A percentile compares a stretch with the other conserved stretches of the same genome.
These are phyloP conservation scores for Synaphobranchus kaupii DNA, from an alignment of 2,797 vertebrate genomes.

Conservation along the genomic window DNA sequence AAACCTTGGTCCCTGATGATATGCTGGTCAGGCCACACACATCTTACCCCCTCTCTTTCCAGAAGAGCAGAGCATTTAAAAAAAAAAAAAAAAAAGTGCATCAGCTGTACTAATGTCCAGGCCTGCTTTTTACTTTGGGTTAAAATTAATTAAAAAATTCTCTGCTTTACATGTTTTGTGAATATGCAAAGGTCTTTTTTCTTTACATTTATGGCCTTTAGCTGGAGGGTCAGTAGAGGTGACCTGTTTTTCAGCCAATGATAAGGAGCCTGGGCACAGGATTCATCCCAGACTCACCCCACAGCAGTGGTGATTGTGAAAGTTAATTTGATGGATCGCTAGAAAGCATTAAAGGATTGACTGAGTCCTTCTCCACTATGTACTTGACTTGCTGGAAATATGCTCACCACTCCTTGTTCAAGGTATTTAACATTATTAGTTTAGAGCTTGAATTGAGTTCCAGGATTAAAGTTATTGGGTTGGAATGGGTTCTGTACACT, in stretches of 20 bases:
- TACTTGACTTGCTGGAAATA: too few relatives aligned
- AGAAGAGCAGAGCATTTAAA: too few relatives aligned
- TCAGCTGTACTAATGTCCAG: slow-evolving; percentile 66
- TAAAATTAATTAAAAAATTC: slow-evolving; percentile 63
- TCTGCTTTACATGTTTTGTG: slow-evolving; percentile 32
- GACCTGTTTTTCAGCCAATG: background rate
- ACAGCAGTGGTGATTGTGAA: background rate
- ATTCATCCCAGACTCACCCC: background rate
- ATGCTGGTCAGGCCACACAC: background rate
- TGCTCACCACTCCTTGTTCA: background rate
- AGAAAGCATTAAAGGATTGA: too few relatives aligned
- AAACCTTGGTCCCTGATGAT: background rate
- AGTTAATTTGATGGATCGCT: too few relatives aligned
- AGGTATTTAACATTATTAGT: background rate
- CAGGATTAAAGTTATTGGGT: background rate
- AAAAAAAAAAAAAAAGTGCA: too few relatives aligned
- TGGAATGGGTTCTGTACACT: background rate
- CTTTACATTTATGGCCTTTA: background rate
- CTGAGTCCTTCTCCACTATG: too few relatives aligned
- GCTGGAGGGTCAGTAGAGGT: background rate
- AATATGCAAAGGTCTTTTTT: slow-evolving; percentile 8
- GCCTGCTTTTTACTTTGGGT: slow-evolving; percentile 74
- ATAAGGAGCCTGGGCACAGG: background rate
- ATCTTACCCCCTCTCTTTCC: background rate
- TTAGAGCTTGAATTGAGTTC: background rate